phyloP scores from a whole-genome alignment of 2,113 vertebrate genomes.

The Cyprinodon variegatus region DNA sequence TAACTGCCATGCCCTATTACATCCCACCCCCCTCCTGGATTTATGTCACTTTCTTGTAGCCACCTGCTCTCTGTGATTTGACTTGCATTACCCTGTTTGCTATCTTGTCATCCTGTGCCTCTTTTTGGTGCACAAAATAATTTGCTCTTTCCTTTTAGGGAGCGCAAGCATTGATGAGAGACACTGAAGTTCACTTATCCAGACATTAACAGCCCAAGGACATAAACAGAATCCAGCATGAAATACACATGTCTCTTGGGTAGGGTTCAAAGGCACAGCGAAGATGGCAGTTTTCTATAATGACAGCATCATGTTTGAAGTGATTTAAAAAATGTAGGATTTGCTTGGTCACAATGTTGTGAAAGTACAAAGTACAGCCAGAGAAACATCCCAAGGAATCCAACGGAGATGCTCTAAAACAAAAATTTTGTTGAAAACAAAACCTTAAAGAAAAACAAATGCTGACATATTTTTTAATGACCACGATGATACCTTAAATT shows the following conservation, averaged over 20 bases:
- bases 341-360: neutral
- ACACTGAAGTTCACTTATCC: constrained; percentile 66
- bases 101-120: constrained; percentile 21
- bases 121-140: constrained; percentile 39
- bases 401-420: neutral
- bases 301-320: constrained; percentile 36
- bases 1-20: constrained; percentile 18
- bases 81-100: constrained; percentile 4
- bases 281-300: constrained; percentile 45
- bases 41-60: constrained; percentile 28
- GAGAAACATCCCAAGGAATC: neutral
- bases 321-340: neutral
- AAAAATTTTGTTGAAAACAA: neutral
- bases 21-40: constrained; percentile 6
- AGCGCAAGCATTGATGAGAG: constrained; percentile 40
- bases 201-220: constrained; percentile 46
- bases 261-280: constrained; percentile 41
- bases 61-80: constrained; percentile 38
- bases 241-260: constrained; percentile 47
- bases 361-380: neutral
- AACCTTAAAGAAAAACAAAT: neutral
- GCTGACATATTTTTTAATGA: neutral
- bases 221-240: constrained; percentile 47
- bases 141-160: constrained; percentile 47
- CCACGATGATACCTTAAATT: no score